Conservation (phyloP, 2,888 invertebrate genomes). For the Phaonia tiefii region DNA sequence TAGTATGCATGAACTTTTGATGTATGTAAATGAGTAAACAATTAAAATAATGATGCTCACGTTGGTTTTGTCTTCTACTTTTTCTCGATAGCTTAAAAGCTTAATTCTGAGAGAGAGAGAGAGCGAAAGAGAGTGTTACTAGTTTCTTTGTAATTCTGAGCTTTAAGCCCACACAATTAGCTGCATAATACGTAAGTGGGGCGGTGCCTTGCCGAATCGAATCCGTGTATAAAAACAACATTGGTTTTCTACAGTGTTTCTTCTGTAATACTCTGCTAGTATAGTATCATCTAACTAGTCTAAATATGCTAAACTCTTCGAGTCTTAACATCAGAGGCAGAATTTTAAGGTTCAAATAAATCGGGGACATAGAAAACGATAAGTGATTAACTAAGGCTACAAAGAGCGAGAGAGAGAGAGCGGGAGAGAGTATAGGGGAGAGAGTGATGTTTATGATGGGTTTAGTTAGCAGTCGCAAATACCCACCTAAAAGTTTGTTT, state of each 20-base stretch:
- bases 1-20: neutral
- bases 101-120: no score
- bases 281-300: no score
- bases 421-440: neutral
- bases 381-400: no score
- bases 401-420: no score
- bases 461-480: neutral
- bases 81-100: conserved; percentile 24
- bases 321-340: neutral
- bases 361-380: no score
- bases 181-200: conserved; percentile 12
- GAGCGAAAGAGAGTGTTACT: conserved; percentile 2
- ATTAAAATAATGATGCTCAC: conserved; percentile 41
- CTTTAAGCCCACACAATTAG: conserved; percentile 13
- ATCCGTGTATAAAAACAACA: neutral
- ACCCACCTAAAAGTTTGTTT: conserved; percentile 1
- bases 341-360: neutral
- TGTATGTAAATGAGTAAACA: neutral
- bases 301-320: neutral
- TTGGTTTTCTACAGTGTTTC: neutral
- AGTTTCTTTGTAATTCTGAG: conserved; percentile 17
- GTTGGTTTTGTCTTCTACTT: conserved; percentile 13
- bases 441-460: neutral
- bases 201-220: neutral
- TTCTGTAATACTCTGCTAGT: neutral